Evolutionary conservation across 2,797 vertebrate genomes (phyloP).

Genomic region (Sternotherus odoratus): DNA sequence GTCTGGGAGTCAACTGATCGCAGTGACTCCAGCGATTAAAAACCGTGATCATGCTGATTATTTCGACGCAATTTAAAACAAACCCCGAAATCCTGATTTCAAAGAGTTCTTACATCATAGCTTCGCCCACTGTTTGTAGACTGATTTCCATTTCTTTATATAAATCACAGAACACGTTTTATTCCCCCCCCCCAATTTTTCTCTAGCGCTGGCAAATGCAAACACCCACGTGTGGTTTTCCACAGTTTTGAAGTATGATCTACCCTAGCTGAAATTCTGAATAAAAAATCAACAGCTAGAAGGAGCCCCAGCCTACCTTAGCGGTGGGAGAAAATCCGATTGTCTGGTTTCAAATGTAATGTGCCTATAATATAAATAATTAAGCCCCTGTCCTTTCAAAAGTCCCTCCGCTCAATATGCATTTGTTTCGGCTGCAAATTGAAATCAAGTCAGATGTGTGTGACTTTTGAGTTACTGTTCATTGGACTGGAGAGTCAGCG

Average conservation of each 20-base stretch:
- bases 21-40: constrained; percentile 46
- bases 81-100: neutral
- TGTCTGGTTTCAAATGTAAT: constrained; percentile 46
- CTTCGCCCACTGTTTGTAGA: neutral
- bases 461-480: constrained; percentile 29
- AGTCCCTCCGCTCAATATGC: neutral
- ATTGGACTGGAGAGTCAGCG: constrained; percentile 1
- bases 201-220: neutral
- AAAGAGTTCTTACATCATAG: neutral
- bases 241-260: constrained; percentile 9
- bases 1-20: constrained; percentile 54
- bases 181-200: neutral
- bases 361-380: constrained; percentile 22
- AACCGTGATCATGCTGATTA: constrained; percentile 56
- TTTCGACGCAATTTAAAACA: neutral
- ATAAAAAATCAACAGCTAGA: constrained; percentile 51
- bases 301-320: constrained; percentile 65
- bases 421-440: constrained; percentile 7
- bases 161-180: neutral
- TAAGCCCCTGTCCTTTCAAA: constrained; percentile 36
- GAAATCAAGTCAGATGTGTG: neutral
- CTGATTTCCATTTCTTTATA: neutral
- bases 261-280: constrained; percentile 28
- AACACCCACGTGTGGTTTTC: constrained; percentile 29
- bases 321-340: constrained; percentile 56